Base-by-base conservation (phyloP, 2,888 invertebrate species). In the Hyppa rectilinea region DNA sequence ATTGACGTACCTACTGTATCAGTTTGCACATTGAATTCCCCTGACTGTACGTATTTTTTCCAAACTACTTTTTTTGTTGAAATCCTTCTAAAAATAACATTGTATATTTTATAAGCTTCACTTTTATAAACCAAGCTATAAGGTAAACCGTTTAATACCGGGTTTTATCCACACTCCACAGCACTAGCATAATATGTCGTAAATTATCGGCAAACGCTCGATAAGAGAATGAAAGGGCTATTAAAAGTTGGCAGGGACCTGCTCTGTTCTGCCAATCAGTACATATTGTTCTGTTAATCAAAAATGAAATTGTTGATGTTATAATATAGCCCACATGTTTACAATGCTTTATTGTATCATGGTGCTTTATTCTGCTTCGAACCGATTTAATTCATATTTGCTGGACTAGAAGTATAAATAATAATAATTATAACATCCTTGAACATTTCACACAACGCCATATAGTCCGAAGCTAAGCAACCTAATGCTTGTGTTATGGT, bases 161-260 rank as follows among this genome's bases (percentile, higher is more conserved):
- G n/a, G 29, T 12, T 65, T 60, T 59, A 76, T 55, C 17, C 49
- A 59, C 29, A 60, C 3, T 49, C 10, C 45, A 59, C 31, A 55
- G 9, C 56, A 62, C 58, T 60, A 43, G 36, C 58, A 74, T 74
- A 79, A 61, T 62, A 65, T 56, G 50, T 60, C 71, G 59, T 70
- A 66, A 66, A 77, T 71, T 70, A 72, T 73, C 65, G 68, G 29
- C 31, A 31, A 34, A 43, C 26, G 56, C 47, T 79, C 47, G 75
- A 80, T 78, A 78, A 75, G 80, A 63, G 59, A 69, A 75, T 80
- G 75, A 78, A 78, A 75, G 55, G 60, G 63, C 80, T 78, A 75
- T 80, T 78, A 80, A 78, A 69, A 60, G 62, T 69, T 70, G 69
- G 69, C 80, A 80, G 52, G 40, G 29, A 40, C 34, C 49, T 53